Evolutionary conservation across 2,888 invertebrate genomes (phyloP).

Genomic region (Acanthopleura granulata): DNA sequence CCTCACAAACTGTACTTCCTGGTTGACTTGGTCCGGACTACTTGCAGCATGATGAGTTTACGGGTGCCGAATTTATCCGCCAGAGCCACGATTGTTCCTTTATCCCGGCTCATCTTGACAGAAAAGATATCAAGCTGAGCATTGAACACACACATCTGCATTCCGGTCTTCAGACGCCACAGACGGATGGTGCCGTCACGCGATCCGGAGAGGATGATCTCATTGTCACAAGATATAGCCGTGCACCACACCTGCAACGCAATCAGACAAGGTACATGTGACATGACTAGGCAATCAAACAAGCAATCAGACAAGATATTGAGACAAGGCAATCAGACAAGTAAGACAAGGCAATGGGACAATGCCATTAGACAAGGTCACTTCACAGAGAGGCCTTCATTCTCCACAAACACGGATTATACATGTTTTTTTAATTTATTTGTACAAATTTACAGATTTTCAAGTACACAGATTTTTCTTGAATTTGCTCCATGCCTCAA

Average conservation of each 20-base stretch:
- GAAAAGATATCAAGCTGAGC: constrained; percentile 68
- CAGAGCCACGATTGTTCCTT: constrained; percentile 68
- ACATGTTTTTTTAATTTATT: too few species aligned
- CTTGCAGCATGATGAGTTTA: constrained; percentile 69
- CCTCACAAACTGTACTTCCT: constrained; percentile 52
- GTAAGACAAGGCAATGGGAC: too few species aligned
- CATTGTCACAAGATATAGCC: constrained; percentile 66
- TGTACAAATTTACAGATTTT: too few species aligned
- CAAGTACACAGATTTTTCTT: too few species aligned
- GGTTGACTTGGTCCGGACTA: constrained; percentile 59
- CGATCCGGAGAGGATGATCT: constrained; percentile 67
- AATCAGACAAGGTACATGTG: background rate
- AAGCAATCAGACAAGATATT: too few species aligned
- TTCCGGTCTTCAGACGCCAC: constrained; percentile 65
- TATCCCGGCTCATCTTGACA: constrained; percentile 67
- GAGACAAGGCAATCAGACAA: too few species aligned
- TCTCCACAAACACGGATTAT: too few species aligned
- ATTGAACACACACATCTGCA: constrained; percentile 65
- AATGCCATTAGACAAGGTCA: too few species aligned
- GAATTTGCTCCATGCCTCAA: too few species aligned
- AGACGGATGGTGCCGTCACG: constrained; percentile 68
- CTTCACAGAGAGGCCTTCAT: too few species aligned
- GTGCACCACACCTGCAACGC: constrained; percentile 66
- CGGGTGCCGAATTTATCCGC: constrained; percentile 67
- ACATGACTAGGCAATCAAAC: too few species aligned